Percentiles rank a stretch among this genome's conserved stretches.
Evolutionary conservation across 2,888 invertebrate species (phyloP).

Genomic region (Patella depressa): DNA sequence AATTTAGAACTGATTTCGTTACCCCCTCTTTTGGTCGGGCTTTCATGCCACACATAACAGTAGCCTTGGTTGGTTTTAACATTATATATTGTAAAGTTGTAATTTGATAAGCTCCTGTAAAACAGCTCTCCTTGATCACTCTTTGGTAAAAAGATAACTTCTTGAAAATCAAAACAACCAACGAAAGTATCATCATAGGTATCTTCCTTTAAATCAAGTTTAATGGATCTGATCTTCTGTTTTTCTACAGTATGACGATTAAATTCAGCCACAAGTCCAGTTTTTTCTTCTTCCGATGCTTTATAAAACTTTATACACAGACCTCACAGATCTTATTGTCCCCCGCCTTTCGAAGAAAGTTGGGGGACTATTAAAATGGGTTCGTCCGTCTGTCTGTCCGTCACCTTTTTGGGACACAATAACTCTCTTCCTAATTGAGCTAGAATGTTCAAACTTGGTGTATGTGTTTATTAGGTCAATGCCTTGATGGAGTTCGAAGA

Average conservation of each 20-base stretch:
- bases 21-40: not conserved
- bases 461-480: too few species aligned
- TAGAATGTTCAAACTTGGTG: too few species aligned
- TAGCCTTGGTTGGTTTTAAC: not conserved
- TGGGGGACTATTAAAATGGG: too few species aligned
- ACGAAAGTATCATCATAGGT: not conserved
- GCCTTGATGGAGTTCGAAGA: too few species aligned
- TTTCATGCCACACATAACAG: not conserved
- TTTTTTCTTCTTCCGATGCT: not conserved
- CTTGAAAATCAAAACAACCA: not conserved
- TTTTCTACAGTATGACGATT: not conserved
- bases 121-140: not conserved
- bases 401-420: too few species aligned
- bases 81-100: not conserved
- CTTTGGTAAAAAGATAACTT: not conserved
- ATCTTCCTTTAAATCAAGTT: not conserved
- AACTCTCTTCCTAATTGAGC: too few species aligned
- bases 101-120: not conserved
- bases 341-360: too few species aligned
- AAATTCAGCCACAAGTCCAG: not conserved
- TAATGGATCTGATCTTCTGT: not conserved
- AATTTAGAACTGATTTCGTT: not conserved
- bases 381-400: too few species aligned
- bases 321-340: not conserved
- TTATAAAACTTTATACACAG: not conserved